Percentiles rank a stretch among this genome's conserved stretches.
These are phyloP conservation scores for Eospalax fontanierii DNA, from an alignment of 2,797 vertebrate species.

Conservation along the genomic window DNA sequence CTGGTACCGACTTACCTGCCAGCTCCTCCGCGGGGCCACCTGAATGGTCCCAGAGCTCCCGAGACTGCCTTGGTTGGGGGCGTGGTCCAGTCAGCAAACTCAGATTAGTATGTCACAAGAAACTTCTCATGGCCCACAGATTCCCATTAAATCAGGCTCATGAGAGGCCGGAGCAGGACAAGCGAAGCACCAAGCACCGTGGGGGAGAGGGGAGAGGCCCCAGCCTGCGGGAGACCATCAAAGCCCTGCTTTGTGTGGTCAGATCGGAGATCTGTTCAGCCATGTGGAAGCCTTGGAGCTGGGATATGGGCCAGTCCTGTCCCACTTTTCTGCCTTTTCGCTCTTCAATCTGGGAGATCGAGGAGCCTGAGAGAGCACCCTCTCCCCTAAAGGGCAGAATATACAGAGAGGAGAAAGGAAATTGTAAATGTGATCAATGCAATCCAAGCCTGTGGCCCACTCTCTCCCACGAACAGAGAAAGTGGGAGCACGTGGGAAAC, in stretches of 20 bases:
- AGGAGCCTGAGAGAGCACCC: neutral
- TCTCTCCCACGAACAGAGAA: neutral
- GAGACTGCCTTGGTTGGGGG: slow-evolving; percentile 82
- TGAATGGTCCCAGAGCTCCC: neutral
- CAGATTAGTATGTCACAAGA: slow-evolving; percentile 95
- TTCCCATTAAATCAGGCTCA: slow-evolving; percentile 82
- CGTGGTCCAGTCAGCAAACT: slow-evolving; percentile 92
- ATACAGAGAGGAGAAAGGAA: slow-evolving; percentile 52
- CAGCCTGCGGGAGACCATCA: slow-evolving; percentile 84
- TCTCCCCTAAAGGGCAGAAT: neutral
- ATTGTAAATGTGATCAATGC: slow-evolving; percentile 71
- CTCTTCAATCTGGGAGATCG: rapidly evolving
- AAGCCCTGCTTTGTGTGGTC: slow-evolving; percentile 88
- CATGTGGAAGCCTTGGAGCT: slow-evolving; percentile 79
- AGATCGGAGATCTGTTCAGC: slow-evolving; percentile 81
- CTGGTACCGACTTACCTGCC: slow-evolving; percentile 60
- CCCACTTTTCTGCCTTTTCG: neutral
- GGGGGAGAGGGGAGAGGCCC: slow-evolving; percentile 67
- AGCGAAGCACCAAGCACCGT: neutral
- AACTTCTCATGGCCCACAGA: slow-evolving; percentile 92
- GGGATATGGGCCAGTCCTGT: slow-evolving; percentile 60
- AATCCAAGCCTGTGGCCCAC: neutral
- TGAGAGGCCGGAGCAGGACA: slow-evolving; percentile 43
- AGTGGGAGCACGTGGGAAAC: neutral
- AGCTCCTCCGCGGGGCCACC: slow-evolving; percentile 62